Base-by-base conservation (phyloP, 2,888 invertebrate species). In the Hirtodrosophila trivittata region DNA sequence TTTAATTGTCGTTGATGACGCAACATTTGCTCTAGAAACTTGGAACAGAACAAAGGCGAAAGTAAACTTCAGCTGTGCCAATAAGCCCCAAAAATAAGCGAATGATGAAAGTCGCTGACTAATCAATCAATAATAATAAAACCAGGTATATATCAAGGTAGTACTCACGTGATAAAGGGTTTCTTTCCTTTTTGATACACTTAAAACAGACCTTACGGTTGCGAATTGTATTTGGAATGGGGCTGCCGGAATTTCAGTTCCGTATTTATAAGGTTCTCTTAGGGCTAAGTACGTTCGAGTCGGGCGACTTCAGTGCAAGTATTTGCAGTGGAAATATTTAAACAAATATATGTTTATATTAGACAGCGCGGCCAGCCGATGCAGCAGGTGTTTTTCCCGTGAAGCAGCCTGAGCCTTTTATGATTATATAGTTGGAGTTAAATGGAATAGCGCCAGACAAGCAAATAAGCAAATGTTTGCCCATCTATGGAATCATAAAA, bases 381-480 rank as follows among this genome's bases (percentile, higher is more conserved):
- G n/a, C n/a, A n/a, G 50, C 71, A 57, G 65, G 47, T 72, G 60
- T 67, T 62, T 60, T 63, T 73, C 51, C 50, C 51, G 41, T 41
- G 59, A 71, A 65, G 37, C 46, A 49, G 39, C 18, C 28, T 35
- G n/a, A 63, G 46, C 50, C 47, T 42, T 71, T 71, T 57, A 55
- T 59, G 45, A 55, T 38, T 52, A 45, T 52, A 45, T 43, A 46
- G 50, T 68, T 65, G n/a, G 14, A 64, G 67, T 66, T 82, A 71
- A 54, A 32, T 51, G 51, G 68, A 78, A 71, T 62, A 57, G 25
- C 26, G 54, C 50, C 54, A 78, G 83, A 75, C 82, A 43, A 41
- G 13, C 26, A 78, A 80, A 80, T 77, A 43, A 41, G 13, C 26
- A 78, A 80, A 80, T 77, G 67, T 70, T 75, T 75, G 62, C 38